Evolutionary conservation across 2,113 vertebrate genomes (phyloP), one percentile per base, ranked within the genome.

Genomic region (Glaucomys volans): DNA sequence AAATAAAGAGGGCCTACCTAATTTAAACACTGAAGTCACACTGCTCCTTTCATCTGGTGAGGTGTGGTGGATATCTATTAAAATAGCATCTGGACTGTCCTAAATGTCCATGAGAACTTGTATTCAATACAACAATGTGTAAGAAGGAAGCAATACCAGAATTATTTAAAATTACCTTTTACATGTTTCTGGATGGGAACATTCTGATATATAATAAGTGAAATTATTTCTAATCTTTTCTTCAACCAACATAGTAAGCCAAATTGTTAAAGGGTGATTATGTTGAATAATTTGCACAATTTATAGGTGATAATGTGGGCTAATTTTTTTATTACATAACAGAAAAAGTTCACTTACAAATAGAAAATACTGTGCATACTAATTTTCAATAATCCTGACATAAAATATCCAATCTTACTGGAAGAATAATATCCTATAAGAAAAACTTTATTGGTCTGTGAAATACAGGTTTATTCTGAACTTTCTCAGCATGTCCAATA

Each of bases 401-500:
- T 50, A 90, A 86, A 67, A 93, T 83, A 83, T 80, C 24, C 47
- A 22, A 57, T 95, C 67, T 97, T 84, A 3, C 64, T 87, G 92
- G 17, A 32, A 94, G 50, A 86, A 32, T 95, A 67, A 76, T 92
- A 77, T 76, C 84, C 91, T 95, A 64, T 57, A 69, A 91, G 71
- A 93, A 93, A 69, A 76, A 69, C 95, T 96, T 50, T 95, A 67
- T 96, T 97, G 67, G 87, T 86, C 85, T 97, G 0, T 97, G 82
- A 94, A 95, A 96, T 71, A 59, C 57, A 59, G 62, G 35, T 75
- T 82, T 89, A 28, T 40, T 96, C 50, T 90, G 66, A 57, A 28
- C 8, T 89, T 95, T 67, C 74, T 96, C 91, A 93, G 71, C 96
- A 81, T 87, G 84, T 96, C 88, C 90, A 87, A 85, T 54, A 83